Evolutionary conservation across 2,888 invertebrate species (phyloP).

Genomic region (Campoplex nolae): DNA sequence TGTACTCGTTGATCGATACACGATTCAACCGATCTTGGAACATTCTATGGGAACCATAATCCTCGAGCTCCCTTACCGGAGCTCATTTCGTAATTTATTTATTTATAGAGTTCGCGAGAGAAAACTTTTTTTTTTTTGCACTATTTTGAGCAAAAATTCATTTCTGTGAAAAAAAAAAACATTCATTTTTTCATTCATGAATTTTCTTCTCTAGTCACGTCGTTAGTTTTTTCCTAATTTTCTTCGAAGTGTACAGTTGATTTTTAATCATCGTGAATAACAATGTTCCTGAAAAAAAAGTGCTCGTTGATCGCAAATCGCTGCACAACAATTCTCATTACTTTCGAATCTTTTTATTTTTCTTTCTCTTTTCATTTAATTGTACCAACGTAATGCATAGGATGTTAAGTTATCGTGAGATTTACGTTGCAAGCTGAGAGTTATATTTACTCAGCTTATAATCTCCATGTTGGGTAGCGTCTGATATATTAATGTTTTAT

Average conservation of each 20-base stretch:
- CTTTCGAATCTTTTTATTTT: not conserved
- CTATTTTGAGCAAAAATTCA: not conserved
- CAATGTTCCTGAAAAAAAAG: not conserved
- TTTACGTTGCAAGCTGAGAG: conserved; percentile 22
- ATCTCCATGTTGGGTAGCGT: conserved; percentile 21
- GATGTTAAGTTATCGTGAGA: conserved; percentile 16
- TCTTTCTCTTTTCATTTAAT: conserved; percentile 31
- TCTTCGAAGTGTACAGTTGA: not conserved
- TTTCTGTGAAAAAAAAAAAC: not conserved
- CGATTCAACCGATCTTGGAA: conserved; percentile 43
- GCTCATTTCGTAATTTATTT: conserved; percentile 55
- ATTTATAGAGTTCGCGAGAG: not conserved
- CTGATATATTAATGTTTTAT: conserved; percentile 57
- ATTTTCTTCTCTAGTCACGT: not conserved
- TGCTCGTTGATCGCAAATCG: not conserved
- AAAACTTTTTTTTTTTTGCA: not conserved
- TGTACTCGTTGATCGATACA: conserved; percentile 36
- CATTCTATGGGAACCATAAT: conserved; percentile 45
- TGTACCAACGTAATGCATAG: not conserved
- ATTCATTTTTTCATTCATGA: too few species aligned
- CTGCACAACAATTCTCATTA: not conserved
- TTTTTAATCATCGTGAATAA: not conserved
- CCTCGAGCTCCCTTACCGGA: conserved; percentile 3
- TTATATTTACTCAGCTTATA: conserved; percentile 34
- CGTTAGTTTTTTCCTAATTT: not conserved